Evolutionary conservation across 1,140 invertebrate genomes (phyloP).

Genomic region (Lepidurus couesii): DNA sequence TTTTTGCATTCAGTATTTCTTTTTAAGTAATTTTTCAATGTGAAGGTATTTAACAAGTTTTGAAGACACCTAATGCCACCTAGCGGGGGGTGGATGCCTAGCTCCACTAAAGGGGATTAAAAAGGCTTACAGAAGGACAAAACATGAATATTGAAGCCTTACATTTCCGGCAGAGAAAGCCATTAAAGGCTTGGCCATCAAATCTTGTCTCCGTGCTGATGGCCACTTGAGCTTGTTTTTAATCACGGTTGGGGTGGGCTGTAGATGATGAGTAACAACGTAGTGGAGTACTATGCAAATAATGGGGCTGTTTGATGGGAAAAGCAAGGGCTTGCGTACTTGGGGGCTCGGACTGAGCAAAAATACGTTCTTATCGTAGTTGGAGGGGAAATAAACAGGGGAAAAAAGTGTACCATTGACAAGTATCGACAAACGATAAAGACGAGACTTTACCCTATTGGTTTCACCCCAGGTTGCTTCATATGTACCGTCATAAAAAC

Average conservation of each 20-base stretch:
- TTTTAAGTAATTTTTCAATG: background rate
- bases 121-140: too few species aligned
- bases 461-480: slow-evolving; percentile 2
- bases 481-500: background rate
- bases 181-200: background rate
- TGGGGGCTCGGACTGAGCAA: background rate
- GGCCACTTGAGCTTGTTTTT: slow-evolving; percentile 4
- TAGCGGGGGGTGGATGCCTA: background rate
- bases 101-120: too few species aligned
- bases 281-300: background rate
- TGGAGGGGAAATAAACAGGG: background rate
- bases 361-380: background rate
- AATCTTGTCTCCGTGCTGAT: slow-evolving; percentile 5
- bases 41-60: background rate
- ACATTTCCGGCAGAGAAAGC: too few species aligned
- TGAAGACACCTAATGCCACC: background rate
- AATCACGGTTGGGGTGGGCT: slow-evolving; percentile 14
- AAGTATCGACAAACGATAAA: slow-evolving; percentile 19
- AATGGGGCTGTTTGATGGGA: background rate
- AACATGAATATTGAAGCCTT: too few species aligned
- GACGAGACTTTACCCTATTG: slow-evolving; percentile 16
- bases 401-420: slow-evolving; percentile 4
- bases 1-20: background rate
- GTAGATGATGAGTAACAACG: background rate
- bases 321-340: background rate